Evolutionary conservation across 2,888 invertebrate genomes (phyloP), one percentile per base, ranked within the genome.

Genomic region (Limnephilus auricula): DNA sequence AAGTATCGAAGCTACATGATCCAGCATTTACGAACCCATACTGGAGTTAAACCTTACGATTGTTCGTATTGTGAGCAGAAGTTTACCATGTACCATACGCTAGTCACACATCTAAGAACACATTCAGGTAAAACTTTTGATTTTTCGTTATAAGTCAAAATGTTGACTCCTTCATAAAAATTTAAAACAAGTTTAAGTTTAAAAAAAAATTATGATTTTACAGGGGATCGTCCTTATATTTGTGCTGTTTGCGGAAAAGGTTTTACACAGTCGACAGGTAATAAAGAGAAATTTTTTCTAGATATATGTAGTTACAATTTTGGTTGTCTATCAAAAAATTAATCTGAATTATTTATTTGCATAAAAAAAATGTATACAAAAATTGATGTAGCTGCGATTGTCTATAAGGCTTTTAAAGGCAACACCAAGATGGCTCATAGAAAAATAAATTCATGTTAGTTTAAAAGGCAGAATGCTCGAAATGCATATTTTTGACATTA

Each of bases 11-110:
- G 94, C 25, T 93, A 95, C 91, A 94, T 95, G 83, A 94, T 94
- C 15, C 95, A 95, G 92, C 95, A 95, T 93, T 94, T 95, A 94
- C 94, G 94, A 6, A 94, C 95, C 93, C 95, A 95, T 93, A 94
- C 94, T 9, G 94, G 94, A 92, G 92, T 91, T 94, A 95, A 93
- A 93, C 94, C 93, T 94, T 95, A 10, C 94, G 95, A 93, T 94
- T 95, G 93, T 95, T 95, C 90, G 94, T 94, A 65, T 94, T 95
- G 92, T 95, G 95, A 92, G 84, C 92, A 93, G 88, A 90, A 91
- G 50, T 93, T 93, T 91, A 79, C 93, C 2, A 85, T 91, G 84
- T 84, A 92, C 30, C 92, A 91, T 87, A 91, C 92, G 79, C 84
- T 93, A 45, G 92, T 93, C 31, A 89, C 89, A 0, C 93, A 93